Evolutionary conservation across 64 coral and sea anemone genomes (phyloP).

Genomic region (Catalaphyllia jardinei): DNA sequence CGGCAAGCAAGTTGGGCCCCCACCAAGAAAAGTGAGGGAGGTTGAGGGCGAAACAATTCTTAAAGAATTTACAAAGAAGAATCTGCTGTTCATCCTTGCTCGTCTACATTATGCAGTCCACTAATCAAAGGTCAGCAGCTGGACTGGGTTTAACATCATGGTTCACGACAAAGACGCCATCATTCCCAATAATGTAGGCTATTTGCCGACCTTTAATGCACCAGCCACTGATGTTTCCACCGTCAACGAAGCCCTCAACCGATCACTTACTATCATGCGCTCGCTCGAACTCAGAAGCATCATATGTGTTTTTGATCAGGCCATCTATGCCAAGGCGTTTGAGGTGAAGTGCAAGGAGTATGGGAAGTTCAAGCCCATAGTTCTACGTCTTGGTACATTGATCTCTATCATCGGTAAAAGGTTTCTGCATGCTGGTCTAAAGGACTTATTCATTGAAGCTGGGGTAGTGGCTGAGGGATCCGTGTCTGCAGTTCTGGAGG

Average conservation of each 20-base stretch:
- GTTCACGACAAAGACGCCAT: slow-evolving; percentile 10
- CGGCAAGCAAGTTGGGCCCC: slow-evolving; percentile 11
- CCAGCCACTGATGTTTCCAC: slow-evolving; percentile 33
- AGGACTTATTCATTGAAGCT: too few species aligned
- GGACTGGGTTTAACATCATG: slow-evolving; percentile 62
- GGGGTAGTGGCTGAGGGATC: slow-evolving; percentile 9
- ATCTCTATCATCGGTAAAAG: neutral
- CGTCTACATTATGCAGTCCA: too few species aligned
- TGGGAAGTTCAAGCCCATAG: slow-evolving; percentile 10
- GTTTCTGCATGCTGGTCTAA: too few species aligned
- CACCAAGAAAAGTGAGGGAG: neutral
- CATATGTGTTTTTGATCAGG: slow-evolving; percentile 50
- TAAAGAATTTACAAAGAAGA: too few species aligned
- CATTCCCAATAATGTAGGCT: slow-evolving; percentile 30
- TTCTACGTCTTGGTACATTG: neutral
- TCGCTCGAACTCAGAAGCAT: slow-evolving; percentile 23
- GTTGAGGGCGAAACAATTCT: neutral
- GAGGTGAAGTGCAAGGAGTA: slow-evolving; percentile 9
- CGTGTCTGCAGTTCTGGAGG: slow-evolving; percentile 5
- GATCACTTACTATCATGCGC: neutral
- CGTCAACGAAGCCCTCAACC: slow-evolving; percentile 34
- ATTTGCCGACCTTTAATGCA: slow-evolving; percentile 43
- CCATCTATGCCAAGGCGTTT: neutral
- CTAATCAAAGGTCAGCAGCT: slow-evolving; percentile 31
- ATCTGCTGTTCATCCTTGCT: too few species aligned